Conservation (phyloP, 2,888 invertebrate species). For the Caenorhabditis sp. region DNA sequence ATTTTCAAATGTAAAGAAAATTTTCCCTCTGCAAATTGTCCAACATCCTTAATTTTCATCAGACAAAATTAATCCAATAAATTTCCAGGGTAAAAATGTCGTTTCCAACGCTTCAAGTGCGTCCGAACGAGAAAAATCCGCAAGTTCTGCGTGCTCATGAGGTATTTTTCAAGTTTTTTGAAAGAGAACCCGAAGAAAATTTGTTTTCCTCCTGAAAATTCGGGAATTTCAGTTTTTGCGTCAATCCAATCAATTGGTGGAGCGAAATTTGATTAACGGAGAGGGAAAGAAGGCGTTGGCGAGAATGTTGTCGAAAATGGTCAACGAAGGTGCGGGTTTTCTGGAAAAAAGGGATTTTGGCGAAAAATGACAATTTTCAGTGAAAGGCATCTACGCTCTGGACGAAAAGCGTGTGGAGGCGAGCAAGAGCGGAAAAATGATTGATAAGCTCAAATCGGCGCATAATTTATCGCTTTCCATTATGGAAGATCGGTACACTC, state of each 20-base stretch:
- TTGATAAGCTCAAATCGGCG: constrained; percentile 25
- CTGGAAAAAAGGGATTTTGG: background rate
- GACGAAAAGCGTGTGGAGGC: constrained; percentile 31
- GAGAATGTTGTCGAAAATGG: constrained; percentile 25
- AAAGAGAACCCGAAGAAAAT: background rate
- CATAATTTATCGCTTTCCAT: constrained; percentile 9
- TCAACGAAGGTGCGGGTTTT: constrained; percentile 19
- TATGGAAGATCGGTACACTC: constrained; percentile 24
- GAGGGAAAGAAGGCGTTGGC: constrained; percentile 36
- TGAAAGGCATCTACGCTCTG: constrained; percentile 25
- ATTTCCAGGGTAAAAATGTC: constrained; percentile 26
- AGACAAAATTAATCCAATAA: background rate
- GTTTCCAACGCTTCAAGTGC: constrained; percentile 36
- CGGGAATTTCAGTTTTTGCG: constrained; percentile 30
- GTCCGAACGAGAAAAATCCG: constrained; percentile 39
- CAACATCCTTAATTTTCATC: background rate
- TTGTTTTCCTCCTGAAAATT: background rate
- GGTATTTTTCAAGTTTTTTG: background rate
- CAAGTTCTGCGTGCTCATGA: constrained; percentile 38
- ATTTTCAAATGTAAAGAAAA: background rate
- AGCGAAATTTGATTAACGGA: constrained; percentile 13
- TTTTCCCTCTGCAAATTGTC: background rate
- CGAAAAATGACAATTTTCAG: constrained; percentile 14
- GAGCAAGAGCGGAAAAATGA: constrained; percentile 18
- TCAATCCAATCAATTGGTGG: constrained; percentile 36